phyloP scores from a whole-genome alignment of 2,113 vertebrate species.

The Talpa occidentalis region DNA sequence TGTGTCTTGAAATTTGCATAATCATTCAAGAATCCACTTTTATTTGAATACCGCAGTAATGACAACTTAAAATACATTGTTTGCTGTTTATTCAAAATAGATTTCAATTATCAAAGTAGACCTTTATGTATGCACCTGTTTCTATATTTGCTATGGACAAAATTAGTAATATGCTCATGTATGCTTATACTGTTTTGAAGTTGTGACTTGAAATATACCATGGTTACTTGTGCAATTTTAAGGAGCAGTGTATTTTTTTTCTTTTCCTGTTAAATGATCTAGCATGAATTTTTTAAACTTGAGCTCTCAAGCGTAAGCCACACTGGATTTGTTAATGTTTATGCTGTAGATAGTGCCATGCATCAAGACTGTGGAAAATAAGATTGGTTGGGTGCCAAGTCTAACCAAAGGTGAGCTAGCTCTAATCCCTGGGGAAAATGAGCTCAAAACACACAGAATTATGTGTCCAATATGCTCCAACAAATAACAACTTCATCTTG shows the following conservation, averaged over 20 bases:
- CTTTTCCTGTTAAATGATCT: constrained; percentile 2
- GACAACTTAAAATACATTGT: constrained; percentile 71
- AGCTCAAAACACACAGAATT: background rate
- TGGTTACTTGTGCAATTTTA: constrained; percentile 27
- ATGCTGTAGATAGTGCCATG: background rate
- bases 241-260: background rate
- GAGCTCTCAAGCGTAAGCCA: background rate
- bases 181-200: background rate
- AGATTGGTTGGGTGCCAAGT: background rate
- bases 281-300: constrained; percentile 35
- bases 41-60: constrained; percentile 71
- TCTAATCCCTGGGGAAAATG: background rate
- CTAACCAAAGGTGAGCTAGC: background rate
- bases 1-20: constrained; percentile 76
- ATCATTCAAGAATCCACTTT: constrained; percentile 65
- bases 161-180: constrained; percentile 16
- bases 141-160: constrained; percentile 33
- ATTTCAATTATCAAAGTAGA: constrained; percentile 64
- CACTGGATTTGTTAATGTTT: constrained; percentile 19
- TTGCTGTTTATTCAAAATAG: constrained; percentile 65
- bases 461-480: background rate
- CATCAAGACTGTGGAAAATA: constrained; percentile 41
- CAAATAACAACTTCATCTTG: background rate
- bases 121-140: constrained; percentile 52
- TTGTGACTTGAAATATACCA: constrained; percentile 1